Evolutionary conservation across 2,888 invertebrate genomes (phyloP), one percentile per base, ranked within the genome.

Genomic region (Chalcis sispes): DNA sequence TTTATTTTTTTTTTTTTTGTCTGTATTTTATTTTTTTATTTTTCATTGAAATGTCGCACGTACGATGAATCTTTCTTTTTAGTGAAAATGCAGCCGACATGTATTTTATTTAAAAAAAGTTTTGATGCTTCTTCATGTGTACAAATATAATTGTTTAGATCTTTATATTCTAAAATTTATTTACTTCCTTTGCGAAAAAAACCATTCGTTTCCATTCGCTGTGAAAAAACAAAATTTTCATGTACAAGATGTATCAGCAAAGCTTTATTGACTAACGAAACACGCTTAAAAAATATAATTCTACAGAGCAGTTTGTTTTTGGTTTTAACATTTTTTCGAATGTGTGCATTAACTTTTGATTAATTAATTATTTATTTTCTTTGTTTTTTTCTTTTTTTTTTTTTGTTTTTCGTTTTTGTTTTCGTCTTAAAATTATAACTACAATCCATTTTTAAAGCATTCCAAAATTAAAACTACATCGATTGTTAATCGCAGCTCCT

Each of bases 401-500:
- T 36, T 20, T 36, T 59, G 29, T 46, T 23, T 42, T 42, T 42
- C n/a, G n/a, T n/a, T n/a, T n/a, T n/a, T n/a, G n/a, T n/a, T n/a
- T n/a, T n/a, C n/a, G n/a, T n/a, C n/a, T n/a, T n/a, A n/a, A n/a
- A n/a, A n/a, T n/a, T n/a, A n/a, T n/a, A n/a, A n/a, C n/a, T n/a
- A n/a, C n/a, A n/a, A n/a, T n/a, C n/a, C n/a, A n/a, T n/a, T n/a
- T n/a, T 15, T 13, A 32, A 32, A 42, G 42, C 25, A 48, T 72
- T 64, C n/a, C 20, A n/a, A 2, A 50, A 20, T 46, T 1, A 56
- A 74, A 59, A 23, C 18, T 27, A 64, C 0, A 20, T 54, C 25
- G 67, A 62, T 69, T 69, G 36, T 56, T 52, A 36, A 29, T 58
- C 64, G 48, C 64, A 67, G 46, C 18, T 59, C 18, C 29, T 54